Evolutionary conservation across 2,113 vertebrate species (phyloP).

Genomic region (Phaetusa simplex): DNA sequence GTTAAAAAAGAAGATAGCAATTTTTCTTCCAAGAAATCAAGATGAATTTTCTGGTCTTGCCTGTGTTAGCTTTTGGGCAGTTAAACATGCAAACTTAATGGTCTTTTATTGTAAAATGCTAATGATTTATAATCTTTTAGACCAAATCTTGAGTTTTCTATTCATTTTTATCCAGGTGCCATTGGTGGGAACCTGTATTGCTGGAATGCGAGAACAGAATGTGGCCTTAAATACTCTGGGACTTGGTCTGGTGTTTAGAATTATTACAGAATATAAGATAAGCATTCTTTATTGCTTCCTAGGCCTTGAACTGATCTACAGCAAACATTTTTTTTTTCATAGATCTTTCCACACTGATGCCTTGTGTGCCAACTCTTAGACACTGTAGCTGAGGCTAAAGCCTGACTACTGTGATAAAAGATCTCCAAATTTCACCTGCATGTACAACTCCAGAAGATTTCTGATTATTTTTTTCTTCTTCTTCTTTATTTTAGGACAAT

Average conservation of each 20-base stretch:
- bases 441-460: constrained; percentile 10
- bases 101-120: neutral
- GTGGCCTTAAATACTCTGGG: neutral
- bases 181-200: neutral
- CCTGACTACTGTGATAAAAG: neutral
- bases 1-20: neutral
- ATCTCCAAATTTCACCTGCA: neutral
- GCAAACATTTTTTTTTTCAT: neutral
- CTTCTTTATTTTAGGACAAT: constrained; percentile 82
- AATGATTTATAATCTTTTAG: neutral
- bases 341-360: neutral
- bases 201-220: neutral
- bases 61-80: neutral
- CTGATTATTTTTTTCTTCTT: constrained; percentile 37
- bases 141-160: neutral
- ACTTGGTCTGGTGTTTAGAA: neutral
- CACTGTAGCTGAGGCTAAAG: neutral
- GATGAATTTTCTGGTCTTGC: neutral
- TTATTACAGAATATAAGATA: neutral
- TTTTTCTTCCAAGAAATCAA: neutral
- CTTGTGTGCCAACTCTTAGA: neutral
- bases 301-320: neutral
- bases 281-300: neutral
- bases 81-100: neutral
- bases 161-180: neutral